These are phyloP conservation scores for Lindbergichthys nudifrons DNA, from an alignment of 2,797 vertebrate genomes.

Conservation along the genomic window DNA sequence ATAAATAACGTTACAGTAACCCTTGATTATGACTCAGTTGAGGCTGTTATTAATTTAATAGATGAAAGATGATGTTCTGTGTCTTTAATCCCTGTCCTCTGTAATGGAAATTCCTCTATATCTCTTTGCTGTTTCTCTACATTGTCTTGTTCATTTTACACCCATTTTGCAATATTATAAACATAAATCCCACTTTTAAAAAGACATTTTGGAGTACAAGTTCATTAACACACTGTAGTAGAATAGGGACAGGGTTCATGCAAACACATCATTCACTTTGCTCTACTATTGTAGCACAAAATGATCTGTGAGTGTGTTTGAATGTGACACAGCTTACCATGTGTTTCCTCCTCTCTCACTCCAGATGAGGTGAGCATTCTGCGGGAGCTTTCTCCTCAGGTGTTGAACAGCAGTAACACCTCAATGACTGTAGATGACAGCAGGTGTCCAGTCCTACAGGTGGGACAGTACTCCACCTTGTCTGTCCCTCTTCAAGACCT, in stretches of 20 bases:
- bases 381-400: constrained; percentile 77
- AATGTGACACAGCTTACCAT: neutral
- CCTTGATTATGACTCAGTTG: neutral
- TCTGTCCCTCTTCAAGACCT: constrained; percentile 82
- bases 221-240: neutral
- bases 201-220: too few species aligned
- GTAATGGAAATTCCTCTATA: neutral
- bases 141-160: neutral
- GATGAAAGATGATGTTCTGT: neutral
- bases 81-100: neutral
- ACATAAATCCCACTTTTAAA: neutral
- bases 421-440: constrained; percentile 77
- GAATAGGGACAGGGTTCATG: neutral
- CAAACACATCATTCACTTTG: neutral
- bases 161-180: neutral
- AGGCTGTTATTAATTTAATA: neutral
- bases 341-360: constrained; percentile 21
- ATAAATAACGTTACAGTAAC: neutral
- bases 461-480: constrained; percentile 91
- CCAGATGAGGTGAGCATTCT: constrained; percentile 89
- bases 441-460: constrained; percentile 83
- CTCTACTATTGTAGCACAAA: neutral
- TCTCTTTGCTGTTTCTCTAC: neutral
- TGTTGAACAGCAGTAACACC: constrained; percentile 81
- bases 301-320: neutral